These are phyloP conservation scores for Melangyna quadrimaculata DNA, from an alignment of 2,888 invertebrate genomes.

Conservation along the genomic window DNA sequence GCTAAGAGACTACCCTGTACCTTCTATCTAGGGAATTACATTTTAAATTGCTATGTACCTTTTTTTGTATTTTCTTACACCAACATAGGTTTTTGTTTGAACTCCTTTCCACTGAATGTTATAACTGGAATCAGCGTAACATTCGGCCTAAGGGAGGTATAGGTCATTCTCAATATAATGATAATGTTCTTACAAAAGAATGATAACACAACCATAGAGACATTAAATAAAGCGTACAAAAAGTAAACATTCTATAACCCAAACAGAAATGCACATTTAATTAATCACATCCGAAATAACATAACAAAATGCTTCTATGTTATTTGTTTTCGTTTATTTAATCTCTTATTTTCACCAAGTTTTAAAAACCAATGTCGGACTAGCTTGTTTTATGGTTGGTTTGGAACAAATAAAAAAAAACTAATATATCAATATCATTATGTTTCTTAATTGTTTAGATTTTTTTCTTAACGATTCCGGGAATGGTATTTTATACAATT, in stretches of 20 bases:
- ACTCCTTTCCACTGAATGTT: no score
- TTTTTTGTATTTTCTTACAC: no score
- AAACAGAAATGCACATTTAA: neutral
- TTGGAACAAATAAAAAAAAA: conserved; percentile 25
- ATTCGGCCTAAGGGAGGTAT: no score
- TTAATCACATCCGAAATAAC: neutral
- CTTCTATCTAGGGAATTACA: no score
- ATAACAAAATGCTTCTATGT: neutral
- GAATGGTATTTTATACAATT: conserved; percentile 64
- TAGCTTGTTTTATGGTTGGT: conserved; percentile 20
- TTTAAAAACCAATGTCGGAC: conserved; percentile 39
- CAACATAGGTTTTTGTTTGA: no score
- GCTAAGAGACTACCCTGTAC: no score
- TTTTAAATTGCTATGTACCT: no score
- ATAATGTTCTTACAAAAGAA: no score
- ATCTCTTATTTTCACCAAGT: conserved; percentile 19
- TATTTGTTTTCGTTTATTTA: conserved; percentile 36
- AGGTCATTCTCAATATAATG: no score
- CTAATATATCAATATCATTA: conserved; percentile 9
- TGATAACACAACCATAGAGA: no score
- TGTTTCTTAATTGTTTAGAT: neutral
- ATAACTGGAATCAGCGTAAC: no score
- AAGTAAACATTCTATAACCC: neutral
- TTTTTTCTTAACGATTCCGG: conserved; percentile 22
- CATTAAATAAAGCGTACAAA: no score